These are phyloP conservation scores for Xestia xanthographa DNA, from an alignment of 2,888 invertebrate genomes.

Conservation along the genomic window DNA sequence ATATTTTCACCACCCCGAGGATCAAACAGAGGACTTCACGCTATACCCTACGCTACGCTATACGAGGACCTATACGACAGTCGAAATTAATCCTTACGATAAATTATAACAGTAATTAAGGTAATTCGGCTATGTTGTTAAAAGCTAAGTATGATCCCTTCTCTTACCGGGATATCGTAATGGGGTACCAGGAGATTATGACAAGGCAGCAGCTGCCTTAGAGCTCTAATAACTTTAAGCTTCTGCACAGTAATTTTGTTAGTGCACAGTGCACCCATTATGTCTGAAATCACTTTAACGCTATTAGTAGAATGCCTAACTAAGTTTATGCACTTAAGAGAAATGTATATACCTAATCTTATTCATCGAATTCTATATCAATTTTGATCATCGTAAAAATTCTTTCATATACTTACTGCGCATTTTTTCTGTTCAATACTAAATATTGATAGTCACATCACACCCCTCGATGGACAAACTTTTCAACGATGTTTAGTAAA, in stretches of 20 bases:
- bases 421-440: conserved; percentile 3
- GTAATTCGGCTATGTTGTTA: conserved; percentile 25
- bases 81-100: conserved; percentile 30
- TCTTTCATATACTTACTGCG: not conserved
- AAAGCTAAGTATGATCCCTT: conserved; percentile 39
- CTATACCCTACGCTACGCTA: no score
- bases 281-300: conserved; percentile 25
- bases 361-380: not conserved
- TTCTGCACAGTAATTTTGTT: conserved; percentile 30
- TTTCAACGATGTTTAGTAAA: conserved; percentile 43
- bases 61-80: not conserved
- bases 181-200: conserved; percentile 44
- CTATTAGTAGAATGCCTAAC: not conserved
- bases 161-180: conserved; percentile 35
- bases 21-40: not conserved
- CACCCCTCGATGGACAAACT: conserved; percentile 32
- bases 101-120: conserved; percentile 51
- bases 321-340: not conserved
- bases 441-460: conserved; percentile 33
- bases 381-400: not conserved
- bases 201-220: conserved; percentile 23
- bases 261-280: conserved; percentile 24
- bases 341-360: not conserved
- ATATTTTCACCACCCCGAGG: not conserved
- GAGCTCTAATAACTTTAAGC: conserved; percentile 30